A percentile compares a stretch with the other conserved stretches of the same genome.
Evolutionary conservation across 2,888 invertebrate species (phyloP).

Genomic region (Deilephila porcellus): DNA sequence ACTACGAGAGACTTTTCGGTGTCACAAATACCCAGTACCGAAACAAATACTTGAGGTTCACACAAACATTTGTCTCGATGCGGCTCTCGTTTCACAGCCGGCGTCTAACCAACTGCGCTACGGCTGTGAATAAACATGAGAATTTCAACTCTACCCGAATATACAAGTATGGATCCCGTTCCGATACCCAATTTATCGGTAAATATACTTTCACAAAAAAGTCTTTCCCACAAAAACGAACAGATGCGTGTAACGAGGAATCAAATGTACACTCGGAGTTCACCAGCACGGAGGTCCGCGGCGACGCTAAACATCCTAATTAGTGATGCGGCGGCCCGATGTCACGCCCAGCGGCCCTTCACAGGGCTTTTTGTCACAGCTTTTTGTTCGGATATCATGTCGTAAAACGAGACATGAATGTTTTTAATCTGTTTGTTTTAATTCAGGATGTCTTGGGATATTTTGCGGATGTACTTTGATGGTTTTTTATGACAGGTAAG

Average conservation of each 20-base stretch:
- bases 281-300: slow-evolving; percentile 52
- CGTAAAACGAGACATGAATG: slow-evolving; percentile 16
- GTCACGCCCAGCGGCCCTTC: slow-evolving; percentile 26
- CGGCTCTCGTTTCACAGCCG: no score
- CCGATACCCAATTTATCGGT: background rate
- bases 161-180: background rate
- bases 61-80: no score
- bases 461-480: slow-evolving; percentile 7
- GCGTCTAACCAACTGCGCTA: no score
- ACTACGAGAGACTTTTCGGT: no score
- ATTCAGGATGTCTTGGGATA: slow-evolving; percentile 14
- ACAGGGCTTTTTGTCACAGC: slow-evolving; percentile 8
- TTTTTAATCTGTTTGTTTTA: slow-evolving; percentile 7
- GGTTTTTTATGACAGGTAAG: no score
- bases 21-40: no score
- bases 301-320: slow-evolving; percentile 63
- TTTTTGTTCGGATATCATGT: slow-evolving; percentile 13
- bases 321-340: slow-evolving; percentile 48
- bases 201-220: background rate
- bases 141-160: background rate
- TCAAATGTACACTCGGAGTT: slow-evolving; percentile 13
- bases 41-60: no score
- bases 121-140: no score
- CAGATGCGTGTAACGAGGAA: slow-evolving; percentile 24
- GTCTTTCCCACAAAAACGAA: background rate